Conservation (phyloP, 2,113 vertebrate species). For the Kryptolebias marmoratus region DNA sequence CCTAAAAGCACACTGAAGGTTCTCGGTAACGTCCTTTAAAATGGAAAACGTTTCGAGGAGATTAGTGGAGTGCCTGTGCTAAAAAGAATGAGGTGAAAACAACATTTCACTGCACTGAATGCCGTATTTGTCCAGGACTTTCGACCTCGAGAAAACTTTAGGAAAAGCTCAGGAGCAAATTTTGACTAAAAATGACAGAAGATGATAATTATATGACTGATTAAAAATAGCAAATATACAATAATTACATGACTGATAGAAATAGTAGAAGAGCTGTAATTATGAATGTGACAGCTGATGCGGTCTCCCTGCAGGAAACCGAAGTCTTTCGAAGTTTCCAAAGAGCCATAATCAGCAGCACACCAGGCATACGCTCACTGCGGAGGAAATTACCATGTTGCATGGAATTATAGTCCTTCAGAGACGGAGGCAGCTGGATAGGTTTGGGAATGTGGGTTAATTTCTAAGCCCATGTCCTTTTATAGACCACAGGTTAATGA, state of each 20-base stretch:
- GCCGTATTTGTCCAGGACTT: neutral
- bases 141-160: slow-evolving; percentile 4
- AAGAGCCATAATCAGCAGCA: slow-evolving; percentile 77
- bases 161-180: slow-evolving; percentile 25
- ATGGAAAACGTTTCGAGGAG: too few species aligned
- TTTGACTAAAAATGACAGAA: slow-evolving; percentile 51
- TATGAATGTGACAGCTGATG: slow-evolving; percentile 82
- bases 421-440: slow-evolving; percentile 72
- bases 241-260: slow-evolving; percentile 78
- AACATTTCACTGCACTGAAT: neutral
- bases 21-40: too few species aligned
- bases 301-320: slow-evolving; percentile 77
- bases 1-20: too few species aligned
- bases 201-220: slow-evolving; percentile 69
- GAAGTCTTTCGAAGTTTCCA: slow-evolving; percentile 73
- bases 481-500: slow-evolving; percentile 74
- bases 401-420: slow-evolving; percentile 83
- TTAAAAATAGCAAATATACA: slow-evolving; percentile 73
- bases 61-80: neutral
- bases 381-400: slow-evolving; percentile 78
- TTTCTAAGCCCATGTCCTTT: slow-evolving; percentile 71
- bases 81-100: neutral
- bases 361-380: slow-evolving; percentile 72
- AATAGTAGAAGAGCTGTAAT: slow-evolving; percentile 78
- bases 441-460: slow-evolving; percentile 72